Evolutionary conservation across 2,888 invertebrate species (phyloP).

Genomic region (Sphaerophoria rueppellii): DNA sequence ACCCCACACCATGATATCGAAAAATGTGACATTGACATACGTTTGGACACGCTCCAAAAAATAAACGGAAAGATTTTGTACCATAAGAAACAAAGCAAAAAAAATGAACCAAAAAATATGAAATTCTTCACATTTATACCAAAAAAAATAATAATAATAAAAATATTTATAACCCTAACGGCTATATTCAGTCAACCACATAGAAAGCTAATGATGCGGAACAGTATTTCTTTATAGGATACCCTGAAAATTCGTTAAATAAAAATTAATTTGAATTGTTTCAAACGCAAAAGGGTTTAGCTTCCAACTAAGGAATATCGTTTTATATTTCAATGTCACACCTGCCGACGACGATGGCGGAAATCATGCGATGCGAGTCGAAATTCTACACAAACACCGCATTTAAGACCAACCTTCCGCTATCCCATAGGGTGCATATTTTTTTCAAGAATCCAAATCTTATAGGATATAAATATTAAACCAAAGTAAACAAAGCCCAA

Average conservation of each 20-base stretch:
- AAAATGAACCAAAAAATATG: too few relatives aligned
- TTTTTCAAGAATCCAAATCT: constrained; percentile 44
- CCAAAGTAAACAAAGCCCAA: constrained; percentile 45
- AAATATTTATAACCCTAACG: too few relatives aligned
- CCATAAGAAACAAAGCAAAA: too few relatives aligned
- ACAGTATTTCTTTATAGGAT: background rate
- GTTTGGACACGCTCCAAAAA: too few relatives aligned
- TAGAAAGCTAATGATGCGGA: constrained; percentile 15
- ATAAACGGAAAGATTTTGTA: too few relatives aligned
- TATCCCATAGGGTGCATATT: constrained; percentile 37
- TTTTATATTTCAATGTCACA: constrained; percentile 64
- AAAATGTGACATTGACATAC: too few relatives aligned
- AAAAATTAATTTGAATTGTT: constrained; percentile 53
- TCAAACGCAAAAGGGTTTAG: constrained; percentile 17
- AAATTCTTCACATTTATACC: too few relatives aligned
- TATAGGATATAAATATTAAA: constrained; percentile 54
- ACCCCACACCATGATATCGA: too few relatives aligned
- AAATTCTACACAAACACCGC: constrained; percentile 29
- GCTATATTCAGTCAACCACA: constrained; percentile 15
- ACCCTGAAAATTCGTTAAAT: constrained; percentile 19
- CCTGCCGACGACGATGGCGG: constrained; percentile 41
- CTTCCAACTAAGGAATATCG: constrained; percentile 4
- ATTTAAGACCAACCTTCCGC: constrained; percentile 23
- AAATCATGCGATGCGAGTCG: constrained; percentile 8
- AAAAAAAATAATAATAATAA: too few relatives aligned